Conservation (phyloP, 1,140 invertebrate species). For the Bombus balteatus region DNA sequence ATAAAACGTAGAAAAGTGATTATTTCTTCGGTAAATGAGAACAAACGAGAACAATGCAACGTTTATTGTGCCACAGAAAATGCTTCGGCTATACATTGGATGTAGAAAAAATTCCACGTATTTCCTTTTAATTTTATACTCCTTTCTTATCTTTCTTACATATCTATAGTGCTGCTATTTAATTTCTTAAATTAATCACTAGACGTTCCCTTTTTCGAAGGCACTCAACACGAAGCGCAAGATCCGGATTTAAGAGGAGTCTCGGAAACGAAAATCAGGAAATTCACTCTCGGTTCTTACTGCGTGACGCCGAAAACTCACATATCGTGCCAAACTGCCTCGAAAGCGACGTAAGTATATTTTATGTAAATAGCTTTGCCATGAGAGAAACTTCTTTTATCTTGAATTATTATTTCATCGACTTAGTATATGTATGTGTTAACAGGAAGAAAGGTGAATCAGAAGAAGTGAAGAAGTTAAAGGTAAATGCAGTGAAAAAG, state of each 20-base stretch:
- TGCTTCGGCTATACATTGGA: no score
- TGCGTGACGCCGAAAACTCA: conserved; percentile 59
- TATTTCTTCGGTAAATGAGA: neutral
- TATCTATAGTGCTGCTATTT: no score
- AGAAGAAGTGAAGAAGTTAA: neutral
- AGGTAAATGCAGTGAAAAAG: accelerated
- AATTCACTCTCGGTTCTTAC: conserved; percentile 61
- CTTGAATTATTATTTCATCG: neutral
- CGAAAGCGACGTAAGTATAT: neutral
- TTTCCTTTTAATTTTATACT: no score
- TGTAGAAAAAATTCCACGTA: no score
- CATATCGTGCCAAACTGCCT: conserved; percentile 46
- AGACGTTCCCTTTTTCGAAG: neutral
- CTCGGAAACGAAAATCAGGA: conserved; percentile 56
- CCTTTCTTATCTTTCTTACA: no score
- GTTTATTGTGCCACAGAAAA: no score
- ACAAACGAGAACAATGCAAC: neutral
- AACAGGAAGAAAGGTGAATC: neutral
- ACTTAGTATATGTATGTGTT: neutral
- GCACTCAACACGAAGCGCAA: no score
- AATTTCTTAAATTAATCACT: neutral
- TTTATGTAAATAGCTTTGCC: no score
- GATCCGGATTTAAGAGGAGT: conserved; percentile 9
- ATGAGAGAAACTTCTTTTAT: neutral
- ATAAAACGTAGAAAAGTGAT: neutral